Percentiles rank a stretch among this genome's conserved stretches.
Evolutionary conservation across 1,140 invertebrate genomes (phyloP).

Genomic region (Procambarus clarkii): DNA sequence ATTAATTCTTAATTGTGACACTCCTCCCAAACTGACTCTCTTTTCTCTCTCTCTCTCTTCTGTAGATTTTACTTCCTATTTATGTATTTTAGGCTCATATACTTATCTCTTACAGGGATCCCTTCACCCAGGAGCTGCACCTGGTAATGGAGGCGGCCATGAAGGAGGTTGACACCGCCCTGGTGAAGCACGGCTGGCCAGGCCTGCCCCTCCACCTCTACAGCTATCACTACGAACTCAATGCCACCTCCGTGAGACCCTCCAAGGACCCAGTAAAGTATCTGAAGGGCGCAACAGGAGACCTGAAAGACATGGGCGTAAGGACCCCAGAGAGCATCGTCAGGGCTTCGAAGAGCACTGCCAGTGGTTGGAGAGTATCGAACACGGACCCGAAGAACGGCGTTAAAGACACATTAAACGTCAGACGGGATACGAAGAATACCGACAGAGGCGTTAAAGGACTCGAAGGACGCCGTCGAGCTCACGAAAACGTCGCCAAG

Average conservation of each 20-base stretch:
- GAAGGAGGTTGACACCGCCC: slow-evolving; percentile 44
- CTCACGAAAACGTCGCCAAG: too few species aligned
- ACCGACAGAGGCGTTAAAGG: too few species aligned
- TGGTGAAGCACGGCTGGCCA: slow-evolving; percentile 31
- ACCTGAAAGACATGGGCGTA: background rate
- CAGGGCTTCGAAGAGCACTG: background rate
- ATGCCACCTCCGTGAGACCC: background rate
- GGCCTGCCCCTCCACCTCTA: slow-evolving; percentile 58
- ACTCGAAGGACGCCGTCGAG: too few species aligned
- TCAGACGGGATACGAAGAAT: background rate
- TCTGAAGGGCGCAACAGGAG: background rate
- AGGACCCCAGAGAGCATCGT: background rate
- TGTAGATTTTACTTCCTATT: background rate
- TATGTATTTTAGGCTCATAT: background rate
- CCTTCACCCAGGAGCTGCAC: slow-evolving; percentile 59
- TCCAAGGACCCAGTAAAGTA: background rate
- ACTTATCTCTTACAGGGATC: slow-evolving; percentile 37
- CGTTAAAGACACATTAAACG: background rate
- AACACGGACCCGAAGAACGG: background rate
- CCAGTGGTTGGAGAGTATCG: background rate
- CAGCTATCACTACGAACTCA: slow-evolving; percentile 58
- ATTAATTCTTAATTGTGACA: too few species aligned
- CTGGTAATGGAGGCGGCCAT: slow-evolving; percentile 52
- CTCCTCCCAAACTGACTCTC: background rate
- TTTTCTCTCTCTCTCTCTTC: background rate